Percentiles rank a stretch among this genome's conserved stretches.
These are phyloP conservation scores for Platyrinchus mystaceus DNA, from an alignment of 2,797 vertebrate species.

Conservation along the genomic window DNA sequence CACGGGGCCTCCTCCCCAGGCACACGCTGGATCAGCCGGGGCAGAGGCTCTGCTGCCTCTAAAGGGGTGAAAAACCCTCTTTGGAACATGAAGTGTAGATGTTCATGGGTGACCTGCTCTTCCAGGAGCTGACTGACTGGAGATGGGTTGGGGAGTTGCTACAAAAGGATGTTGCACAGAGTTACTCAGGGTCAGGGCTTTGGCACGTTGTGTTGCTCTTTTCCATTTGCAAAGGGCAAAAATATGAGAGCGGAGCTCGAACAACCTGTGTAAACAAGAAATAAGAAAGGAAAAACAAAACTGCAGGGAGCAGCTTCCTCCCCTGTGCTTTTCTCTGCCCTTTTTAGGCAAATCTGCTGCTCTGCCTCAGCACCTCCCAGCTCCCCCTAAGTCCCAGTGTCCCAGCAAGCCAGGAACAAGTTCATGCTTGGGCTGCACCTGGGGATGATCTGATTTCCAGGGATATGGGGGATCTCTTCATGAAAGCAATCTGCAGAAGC, in stretches of 20 bases:
- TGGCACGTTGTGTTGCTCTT: background rate
- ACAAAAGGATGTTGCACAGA: background rate
- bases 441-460: background rate
- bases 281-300: slow-evolving; percentile 43
- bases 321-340: background rate
- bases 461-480: background rate
- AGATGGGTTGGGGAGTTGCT: background rate
- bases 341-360: slow-evolving; percentile 47
- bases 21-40: rapidly evolving
- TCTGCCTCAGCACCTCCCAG: background rate
- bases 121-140: background rate
- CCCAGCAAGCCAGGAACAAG: background rate
- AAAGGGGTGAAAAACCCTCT: background rate
- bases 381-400: background rate
- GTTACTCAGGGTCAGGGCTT: background rate
- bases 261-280: slow-evolving; percentile 53
- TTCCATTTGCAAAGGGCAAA: slow-evolving; percentile 21
- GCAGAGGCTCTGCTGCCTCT: background rate
- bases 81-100: background rate
- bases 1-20: rapidly evolving
- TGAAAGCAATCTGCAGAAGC: background rate
- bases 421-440: background rate
- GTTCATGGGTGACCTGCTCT: background rate
- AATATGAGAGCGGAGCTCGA: background rate
- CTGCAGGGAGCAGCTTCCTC: slow-evolving; percentile 14